Conservation (phyloP, 1,140 invertebrate genomes). For the Hyles euphorbiae region DNA sequence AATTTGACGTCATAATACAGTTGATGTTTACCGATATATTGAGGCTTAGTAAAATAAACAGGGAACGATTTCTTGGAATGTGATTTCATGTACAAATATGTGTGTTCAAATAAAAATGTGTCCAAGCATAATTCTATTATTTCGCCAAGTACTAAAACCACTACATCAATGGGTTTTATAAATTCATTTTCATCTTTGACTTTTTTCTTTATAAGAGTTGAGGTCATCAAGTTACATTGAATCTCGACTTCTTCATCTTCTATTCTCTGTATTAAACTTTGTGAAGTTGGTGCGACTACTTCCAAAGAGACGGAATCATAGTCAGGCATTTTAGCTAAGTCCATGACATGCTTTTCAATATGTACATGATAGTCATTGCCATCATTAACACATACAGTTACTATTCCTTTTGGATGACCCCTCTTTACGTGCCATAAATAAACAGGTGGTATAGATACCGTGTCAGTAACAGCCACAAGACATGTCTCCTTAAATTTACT, state of each 20-base stretch:
- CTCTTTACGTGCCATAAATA: slow-evolving; percentile 49
- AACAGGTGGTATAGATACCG: slow-evolving; percentile 36
- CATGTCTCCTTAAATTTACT: slow-evolving; percentile 20
- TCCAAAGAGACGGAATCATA: slow-evolving; percentile 23
- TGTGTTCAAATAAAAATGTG: slow-evolving; percentile 44
- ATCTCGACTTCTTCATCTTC: slow-evolving; percentile 23
- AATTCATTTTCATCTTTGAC: slow-evolving; percentile 10
- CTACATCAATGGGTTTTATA: slow-evolving; percentile 9
- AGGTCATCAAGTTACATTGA: slow-evolving; percentile 17
- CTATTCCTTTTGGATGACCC: slow-evolving; percentile 31
- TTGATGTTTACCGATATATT: slow-evolving; percentile 50
- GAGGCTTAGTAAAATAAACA: slow-evolving; percentile 45
- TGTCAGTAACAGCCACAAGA: slow-evolving; percentile 32
- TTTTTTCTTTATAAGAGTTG: slow-evolving; percentile 10
- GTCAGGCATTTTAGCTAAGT: slow-evolving; percentile 22
- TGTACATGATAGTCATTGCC: slow-evolving; percentile 39
- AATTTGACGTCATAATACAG: slow-evolving; percentile 48
- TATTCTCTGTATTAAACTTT: slow-evolving; percentile 26
- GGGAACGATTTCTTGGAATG: slow-evolving; percentile 28
- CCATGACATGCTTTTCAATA: slow-evolving; percentile 34
- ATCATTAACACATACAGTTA: slow-evolving; percentile 34
- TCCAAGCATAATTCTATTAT: slow-evolving; percentile 42
- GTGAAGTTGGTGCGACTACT: slow-evolving; percentile 21
- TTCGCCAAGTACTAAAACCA: slow-evolving; percentile 27
- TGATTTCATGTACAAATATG: slow-evolving; percentile 33